Base-by-base conservation (phyloP, 2,797 vertebrate genomes). In the Clarias laeviceps region DNA sequence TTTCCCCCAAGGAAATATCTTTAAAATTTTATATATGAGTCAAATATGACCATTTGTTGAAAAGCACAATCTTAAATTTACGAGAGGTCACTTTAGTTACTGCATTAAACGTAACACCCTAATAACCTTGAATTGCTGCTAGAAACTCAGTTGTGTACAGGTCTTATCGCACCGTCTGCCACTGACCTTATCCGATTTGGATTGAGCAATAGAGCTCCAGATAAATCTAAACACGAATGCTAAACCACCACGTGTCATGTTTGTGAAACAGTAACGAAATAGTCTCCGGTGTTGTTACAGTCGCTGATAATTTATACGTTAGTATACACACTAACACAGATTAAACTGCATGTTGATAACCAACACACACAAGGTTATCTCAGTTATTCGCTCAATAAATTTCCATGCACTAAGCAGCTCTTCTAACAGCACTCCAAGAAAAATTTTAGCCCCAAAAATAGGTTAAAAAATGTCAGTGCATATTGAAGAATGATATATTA, bases 101-200 rank as follows among this genome's bases (percentile, higher is more conserved):
- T 29, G 15, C 79, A 54, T 80, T 66, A 65, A 29, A 29, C 45
- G 1, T 7, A 22, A 80, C 24, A 65, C 24, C 66, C 66, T 29
- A 80, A 54, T 22, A 40, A 65, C 79, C 62, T 66, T 80, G 79
- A 80, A 22, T 56, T 15, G 12, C 29, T 12, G 73, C 57, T 57
- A 57, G 50, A 76, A 57, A 32, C 18, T 32, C 18, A 4, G 40
- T 40, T 66, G n/a, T 50, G 15, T 29, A 40, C 62, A 29, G n/a
- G 17, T 18, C 78, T 65, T 80, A 80, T 80, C 57, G 1, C 57
- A 17, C 22, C 2, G 61, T 62, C 77, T 15, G 8, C 22, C 61
- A 9, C 37, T 1, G 5, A 64, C n/a, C 0, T 80, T 80, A 65
- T 29, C 40, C 1, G 37, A 18, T 27, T 20, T 45, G 14, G 15